Evolutionary conservation across 1,140 invertebrate genomes (phyloP), one percentile per base, ranked within the genome.

Genomic region (Lanistes nyassanus): DNA sequence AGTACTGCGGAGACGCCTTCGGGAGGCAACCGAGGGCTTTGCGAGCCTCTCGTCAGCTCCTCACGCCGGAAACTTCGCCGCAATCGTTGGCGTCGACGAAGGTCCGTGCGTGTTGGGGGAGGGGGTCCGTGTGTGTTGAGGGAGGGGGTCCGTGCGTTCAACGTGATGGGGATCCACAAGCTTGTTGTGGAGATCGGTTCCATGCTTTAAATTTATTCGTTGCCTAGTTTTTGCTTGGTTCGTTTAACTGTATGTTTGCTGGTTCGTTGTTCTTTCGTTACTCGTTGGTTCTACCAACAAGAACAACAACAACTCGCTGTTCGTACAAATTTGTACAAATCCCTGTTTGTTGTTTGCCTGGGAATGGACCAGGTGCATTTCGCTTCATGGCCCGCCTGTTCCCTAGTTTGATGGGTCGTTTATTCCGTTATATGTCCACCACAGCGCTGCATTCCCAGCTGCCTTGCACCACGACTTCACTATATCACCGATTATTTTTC

Each of bases 331-430:
- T 31, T 65, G 62, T 65, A 37, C n/a, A 37, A 21, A 37, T 34
- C 31, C 29, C 31, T 65, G 62, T 36, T 31, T 36, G 62, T 36
- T 65, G 26, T 65, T 31, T 65, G 62, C n/a, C 19, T 65, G 62
- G 34, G 62, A 36, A 37, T 36, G 62, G 62, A 21, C 31, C n/a
- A 37, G 19, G 62, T 65, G 62, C 26, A 37, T 36, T 31, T 34
- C 31, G 34, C 31, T 65, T 31, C 29, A 36, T 65, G 62, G n/a
- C 26, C 31, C 39, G 62, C 26, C 31, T 65, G 31, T 26, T 23
- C n/a, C 6, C 31, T 23, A 11, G 11, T 36, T 31, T 26, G 62
- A 19, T 31, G 31, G 62, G 16, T 31, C 62, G 62, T 34, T 29
- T 65, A 16, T 65, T 29, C 39, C 31, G 34, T 29, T 65, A 16